phyloP scores from a whole-genome alignment of 2,113 vertebrate species.

The Platysternon megacephalum region DNA sequence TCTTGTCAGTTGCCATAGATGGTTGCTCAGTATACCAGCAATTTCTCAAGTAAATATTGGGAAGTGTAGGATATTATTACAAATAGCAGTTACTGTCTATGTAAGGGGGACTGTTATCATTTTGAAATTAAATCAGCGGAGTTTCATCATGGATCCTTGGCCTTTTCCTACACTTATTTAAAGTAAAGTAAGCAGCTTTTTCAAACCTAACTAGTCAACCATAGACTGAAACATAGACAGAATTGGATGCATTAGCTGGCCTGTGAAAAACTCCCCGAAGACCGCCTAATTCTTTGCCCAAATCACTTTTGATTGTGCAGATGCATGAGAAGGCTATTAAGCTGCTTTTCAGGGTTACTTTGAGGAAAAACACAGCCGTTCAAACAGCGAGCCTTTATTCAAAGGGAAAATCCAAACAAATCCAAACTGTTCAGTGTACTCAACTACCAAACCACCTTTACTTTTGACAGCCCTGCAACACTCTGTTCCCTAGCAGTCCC shows the following conservation, averaged over 20 bases:
- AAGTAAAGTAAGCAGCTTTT: rapidly evolving
- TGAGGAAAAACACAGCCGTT: not conserved
- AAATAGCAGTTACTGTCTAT: not conserved
- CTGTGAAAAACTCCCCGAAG: not conserved
- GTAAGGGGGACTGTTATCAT: not conserved
- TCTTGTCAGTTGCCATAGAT: not conserved
- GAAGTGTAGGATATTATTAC: not conserved
- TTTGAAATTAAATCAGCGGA: not conserved
- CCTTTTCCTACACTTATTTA: not conserved
- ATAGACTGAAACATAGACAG: not conserved
- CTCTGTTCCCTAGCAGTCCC: not conserved
- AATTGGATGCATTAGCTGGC: not conserved
- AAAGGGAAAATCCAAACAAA: not conserved
- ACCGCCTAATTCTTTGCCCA: not conserved
- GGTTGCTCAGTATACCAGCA: not conserved
- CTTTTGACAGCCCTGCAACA: not conserved
- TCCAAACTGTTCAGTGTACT: not conserved
- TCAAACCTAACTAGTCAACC: not conserved
- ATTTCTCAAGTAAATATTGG: slow-evolving; percentile 20
- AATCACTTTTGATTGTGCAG: not conserved
- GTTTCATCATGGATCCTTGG: not conserved
- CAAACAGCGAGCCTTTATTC: not conserved
- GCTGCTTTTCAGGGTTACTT: not conserved
- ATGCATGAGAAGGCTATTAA: not conserved
- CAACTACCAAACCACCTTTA: not conserved